A percentile compares a stretch with the other conserved stretches of the same genome.
phyloP scores from a whole-genome alignment of 2,888 invertebrate genomes.

The Linnaemya tessellans region DNA sequence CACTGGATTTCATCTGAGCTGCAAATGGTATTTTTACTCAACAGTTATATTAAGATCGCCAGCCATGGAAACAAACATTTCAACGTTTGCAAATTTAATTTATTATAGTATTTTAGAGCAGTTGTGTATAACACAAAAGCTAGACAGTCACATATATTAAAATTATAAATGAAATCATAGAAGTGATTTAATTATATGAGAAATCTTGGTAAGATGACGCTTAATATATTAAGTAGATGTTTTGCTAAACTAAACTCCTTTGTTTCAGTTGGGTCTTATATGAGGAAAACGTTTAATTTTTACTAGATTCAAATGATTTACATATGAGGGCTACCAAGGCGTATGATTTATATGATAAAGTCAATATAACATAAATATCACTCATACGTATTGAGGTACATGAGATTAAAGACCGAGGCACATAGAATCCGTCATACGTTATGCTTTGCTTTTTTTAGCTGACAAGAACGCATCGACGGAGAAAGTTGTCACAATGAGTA shows the following conservation, averaged over 20 bases:
- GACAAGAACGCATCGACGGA: too few relatives aligned
- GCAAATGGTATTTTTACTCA: slow-evolving; percentile 21
- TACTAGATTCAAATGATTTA: too few relatives aligned
- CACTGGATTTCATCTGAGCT: slow-evolving; percentile 37
- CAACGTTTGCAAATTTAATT: slow-evolving; percentile 42
- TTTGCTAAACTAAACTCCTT: too few relatives aligned
- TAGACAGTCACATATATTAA: background rate
- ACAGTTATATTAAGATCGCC: slow-evolving; percentile 18
- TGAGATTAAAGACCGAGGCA: too few relatives aligned
- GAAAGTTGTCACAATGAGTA: too few relatives aligned
- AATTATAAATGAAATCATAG: slow-evolving; percentile 8
- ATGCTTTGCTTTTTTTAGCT: too few relatives aligned
- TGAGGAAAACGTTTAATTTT: too few relatives aligned
- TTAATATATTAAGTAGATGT: slow-evolving; percentile 1
- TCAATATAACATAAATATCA: too few relatives aligned
- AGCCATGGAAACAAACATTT: slow-evolving; percentile 37
- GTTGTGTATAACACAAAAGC: background rate
- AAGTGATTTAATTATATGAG: slow-evolving; percentile 22
- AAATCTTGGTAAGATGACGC: slow-evolving; percentile 16
- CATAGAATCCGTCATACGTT: too few relatives aligned
- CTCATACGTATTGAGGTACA: too few relatives aligned
- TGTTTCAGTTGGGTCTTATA: too few relatives aligned
- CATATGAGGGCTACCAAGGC: background rate
- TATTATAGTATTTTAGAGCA: slow-evolving; percentile 51
- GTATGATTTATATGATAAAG: too few relatives aligned